These are phyloP conservation scores for Neodiprion fabricii DNA, from an alignment of 1,140 invertebrate species.

Conservation along the genomic window DNA sequence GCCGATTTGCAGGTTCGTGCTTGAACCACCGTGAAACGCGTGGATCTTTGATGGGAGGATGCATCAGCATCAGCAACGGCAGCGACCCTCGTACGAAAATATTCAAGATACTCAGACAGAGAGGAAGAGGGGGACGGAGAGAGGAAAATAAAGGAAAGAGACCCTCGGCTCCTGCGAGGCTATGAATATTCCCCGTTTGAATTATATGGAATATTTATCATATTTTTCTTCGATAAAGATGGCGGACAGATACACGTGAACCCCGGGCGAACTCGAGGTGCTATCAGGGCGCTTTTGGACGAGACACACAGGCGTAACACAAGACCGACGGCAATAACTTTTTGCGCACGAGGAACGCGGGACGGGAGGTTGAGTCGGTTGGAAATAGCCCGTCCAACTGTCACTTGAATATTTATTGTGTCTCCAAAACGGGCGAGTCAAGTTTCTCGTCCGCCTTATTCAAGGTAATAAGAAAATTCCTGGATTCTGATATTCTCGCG, in stretches of 20 bases:
- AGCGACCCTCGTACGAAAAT: neutral
- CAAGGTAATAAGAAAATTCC: conserved; percentile 3
- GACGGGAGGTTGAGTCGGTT: neutral
- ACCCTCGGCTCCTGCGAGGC: neutral
- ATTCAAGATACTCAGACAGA: neutral
- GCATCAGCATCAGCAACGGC: neutral
- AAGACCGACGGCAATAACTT: neutral
- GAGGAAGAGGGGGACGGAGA: neutral
- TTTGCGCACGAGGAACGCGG: neutral
- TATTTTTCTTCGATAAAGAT: conserved; percentile 8
- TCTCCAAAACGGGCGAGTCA: neutral
- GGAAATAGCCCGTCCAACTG: conserved; percentile 5
- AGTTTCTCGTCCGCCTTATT: neutral
- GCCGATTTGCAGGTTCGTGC: too few relatives aligned
- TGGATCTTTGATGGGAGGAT: neutral
- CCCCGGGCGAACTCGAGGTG: too few relatives aligned
- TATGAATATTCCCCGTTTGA: conserved; percentile 5
- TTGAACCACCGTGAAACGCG: conserved; percentile 1
- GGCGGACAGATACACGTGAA: neutral
- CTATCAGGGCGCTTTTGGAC: neutral
- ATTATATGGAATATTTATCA: conserved; percentile 3
- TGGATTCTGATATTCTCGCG: neutral
- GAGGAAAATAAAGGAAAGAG: neutral
- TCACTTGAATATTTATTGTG: conserved; percentile 2
- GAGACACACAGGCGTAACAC: neutral